Evolutionary conservation across 53 echinoderm and acorn worm genomes (phyloP), one percentile per base, ranked within the genome.

Genomic region (Zoroaster sp.): DNA sequence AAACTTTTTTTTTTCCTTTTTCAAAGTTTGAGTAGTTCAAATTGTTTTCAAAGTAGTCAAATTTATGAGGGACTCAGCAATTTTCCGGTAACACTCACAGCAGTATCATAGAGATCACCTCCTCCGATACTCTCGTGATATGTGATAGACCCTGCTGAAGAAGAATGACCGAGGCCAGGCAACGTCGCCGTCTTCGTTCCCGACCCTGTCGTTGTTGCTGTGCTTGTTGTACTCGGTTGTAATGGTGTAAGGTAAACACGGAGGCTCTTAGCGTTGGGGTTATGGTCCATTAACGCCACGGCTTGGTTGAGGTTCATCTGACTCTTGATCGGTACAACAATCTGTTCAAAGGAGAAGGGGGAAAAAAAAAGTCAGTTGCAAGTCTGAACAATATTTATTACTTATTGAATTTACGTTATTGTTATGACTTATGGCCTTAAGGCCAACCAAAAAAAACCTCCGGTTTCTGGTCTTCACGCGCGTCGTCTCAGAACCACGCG

Each of bases 251-350:
- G 91, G 71, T 93, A 93, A 33, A 93, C 47, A 25, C 95, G 54
- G 21, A 95, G 93, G 63, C 95, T 95, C 80, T 95, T 95, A 36
- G 93, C 87, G 41, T 78, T 93, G 33, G 93, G 93, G 72, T 93
- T 93, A 21, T 87, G 89, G 68, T 95, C 95, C 53, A 93, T 93
- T 66, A 95, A 89, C 83, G 93, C 95, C 51, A 93, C 83, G 17
- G 95, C 93, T 33, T 95, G 93, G 51, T 93, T 91, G 41, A 95
- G 72, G 54, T 95, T 93, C 2, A 83, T 89, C 77, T 95, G 95
- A 49, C 86, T 77, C 73, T 80, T 83, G 35, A 95, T 93, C 59
- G 93, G 95, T 44, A 95, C 91, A 42, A 88, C 54, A 73, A 95
- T 83, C 95, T 95, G 80, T 53, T 6, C 70, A 70, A 4, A 9